Base-by-base conservation (phyloP, 35 echinoderm and acorn worm species). In the Nesometra sesokonis region DNA sequence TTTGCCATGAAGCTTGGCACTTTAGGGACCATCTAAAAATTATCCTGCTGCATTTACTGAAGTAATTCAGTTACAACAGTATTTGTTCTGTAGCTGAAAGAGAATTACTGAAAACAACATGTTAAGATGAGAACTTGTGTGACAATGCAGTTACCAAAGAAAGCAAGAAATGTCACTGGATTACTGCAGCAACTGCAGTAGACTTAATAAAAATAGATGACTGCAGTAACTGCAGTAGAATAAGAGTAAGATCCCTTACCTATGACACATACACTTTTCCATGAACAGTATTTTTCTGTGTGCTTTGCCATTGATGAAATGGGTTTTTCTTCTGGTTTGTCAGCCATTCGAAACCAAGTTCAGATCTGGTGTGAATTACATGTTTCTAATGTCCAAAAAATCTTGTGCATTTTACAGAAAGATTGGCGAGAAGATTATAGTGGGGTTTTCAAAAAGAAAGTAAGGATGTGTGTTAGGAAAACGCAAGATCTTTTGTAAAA, bases 381-480 rank as follows among this genome's bases (percentile, higher is more conserved):
- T 30, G 32, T 78, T 29, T 33, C 11, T 35, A 11, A 11, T 27
- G 5, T 33, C 11, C 5, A 3, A 33, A 82, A 5, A 35, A 35
- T 19, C 27, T 46, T 84, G 35, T 84, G 2, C 23, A 46, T 29
- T 11, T 37, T 80, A 67, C 87, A 97, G 95, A 97, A 97, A 92
- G 95, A 97, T 35, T 97, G 95, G 95, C 80, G 95, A 52, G n/a
- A 47, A 80, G 95, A 97, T 78, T 97, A 97, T 86, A 30, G 84
- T 7, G 92, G 92, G 13, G 84, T 80, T 77, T 97, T 97, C 35
- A 97, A 90, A 80, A 87, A 35, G 89, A 93, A 86, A 83, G 95
- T 97, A 34, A 83, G 83, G 52, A 52, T 77, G 46, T 91, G 89
- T 88, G 95, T 97, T 13, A 86, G 89, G 77, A 97, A 93, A 91